Evolutionary conservation across 35 echinoderm and acorn worm genomes (phyloP), one percentile per base, ranked within the genome.

Genomic region (Patiria miniata): DNA sequence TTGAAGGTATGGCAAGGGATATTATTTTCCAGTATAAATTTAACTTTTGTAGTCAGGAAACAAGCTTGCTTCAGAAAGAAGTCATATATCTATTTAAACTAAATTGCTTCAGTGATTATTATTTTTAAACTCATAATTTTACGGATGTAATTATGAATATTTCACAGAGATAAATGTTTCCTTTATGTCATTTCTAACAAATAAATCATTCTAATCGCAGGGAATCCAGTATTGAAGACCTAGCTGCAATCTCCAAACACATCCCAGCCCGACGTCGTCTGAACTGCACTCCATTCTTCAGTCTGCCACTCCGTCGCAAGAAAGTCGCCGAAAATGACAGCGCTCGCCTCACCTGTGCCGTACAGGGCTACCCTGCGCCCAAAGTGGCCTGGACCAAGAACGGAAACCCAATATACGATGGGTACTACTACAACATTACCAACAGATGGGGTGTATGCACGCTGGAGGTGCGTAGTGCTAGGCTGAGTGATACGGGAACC

Each of bases 261-360:
- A 39, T 42, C 32, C 42, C 61, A 47, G 39, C 54, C 7, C 81
- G 44, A 19, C 40, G 81, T 2, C 81, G 51, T 34, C 61, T 84
- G 42, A 77, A 61, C 36, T 81, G 83, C 4, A 68, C 87, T 50
- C 96, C 95, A 51, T 94, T 94, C 89, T 99, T 92, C 93, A 99
- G 96, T 53, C 85, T 99, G 17, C 96, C 96, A 14, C 89, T 99
- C 8, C 85, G 92, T 55, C 89, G 96, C 26, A 99, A 92, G 93
- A 92, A 61, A 39, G 69, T 99, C 10, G 85, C 82, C 42, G 82
- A 94, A 12, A 86, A 83, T 16, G 86, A 88, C 77, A 89, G 89
- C 23, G 96, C 92, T 15, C 91, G 89, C 65, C 87, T 99, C 55
- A 89, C 81, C 28, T 99, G 96, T 39, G 90, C 90, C 42, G 90